phyloP scores from a whole-genome alignment of 2,888 invertebrate genomes.

The Macaria notata region DNA sequence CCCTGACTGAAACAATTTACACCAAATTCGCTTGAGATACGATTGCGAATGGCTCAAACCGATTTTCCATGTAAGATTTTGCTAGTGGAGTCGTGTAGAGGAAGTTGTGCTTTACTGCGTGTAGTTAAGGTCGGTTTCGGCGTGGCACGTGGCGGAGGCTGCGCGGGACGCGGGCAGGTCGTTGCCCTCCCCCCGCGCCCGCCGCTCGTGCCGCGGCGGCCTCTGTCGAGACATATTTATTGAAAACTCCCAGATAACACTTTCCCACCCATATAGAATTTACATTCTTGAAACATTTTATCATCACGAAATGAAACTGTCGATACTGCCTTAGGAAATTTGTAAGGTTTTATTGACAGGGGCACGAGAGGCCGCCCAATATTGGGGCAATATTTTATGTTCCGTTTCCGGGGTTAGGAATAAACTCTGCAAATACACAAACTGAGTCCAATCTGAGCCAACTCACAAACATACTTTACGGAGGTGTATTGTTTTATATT shows the following conservation, averaged over 20 bases:
- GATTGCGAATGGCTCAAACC: slow-evolving; percentile 61
- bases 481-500: too few relatives aligned
- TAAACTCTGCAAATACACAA: slow-evolving; percentile 28
- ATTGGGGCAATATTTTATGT: slow-evolving; percentile 34
- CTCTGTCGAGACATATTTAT: slow-evolving; percentile 49
- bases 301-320: slow-evolving; percentile 34
- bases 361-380: slow-evolving; percentile 29
- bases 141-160: slow-evolving; percentile 43
- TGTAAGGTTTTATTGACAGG: slow-evolving; percentile 36
- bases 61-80: slow-evolving; percentile 56
- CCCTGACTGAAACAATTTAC: slow-evolving; percentile 55
- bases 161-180: slow-evolving; percentile 62
- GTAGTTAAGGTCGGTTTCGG: slow-evolving; percentile 63
- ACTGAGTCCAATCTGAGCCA: slow-evolving; percentile 24
- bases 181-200: slow-evolving; percentile 34
- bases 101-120: slow-evolving; percentile 52
- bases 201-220: slow-evolving; percentile 38
- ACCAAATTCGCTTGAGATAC: slow-evolving; percentile 62
- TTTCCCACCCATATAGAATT: slow-evolving; percentile 41
- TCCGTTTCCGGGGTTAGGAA: slow-evolving; percentile 25
- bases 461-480: slow-evolving; percentile 8
- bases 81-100: slow-evolving; percentile 44
- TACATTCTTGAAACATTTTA: slow-evolving; percentile 35
- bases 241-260: slow-evolving; percentile 45
- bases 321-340: slow-evolving; percentile 30